These are phyloP conservation scores for Periophthalmus magnuspinnatus DNA, from an alignment of 2,797 vertebrate genomes.

Conservation along the genomic window DNA sequence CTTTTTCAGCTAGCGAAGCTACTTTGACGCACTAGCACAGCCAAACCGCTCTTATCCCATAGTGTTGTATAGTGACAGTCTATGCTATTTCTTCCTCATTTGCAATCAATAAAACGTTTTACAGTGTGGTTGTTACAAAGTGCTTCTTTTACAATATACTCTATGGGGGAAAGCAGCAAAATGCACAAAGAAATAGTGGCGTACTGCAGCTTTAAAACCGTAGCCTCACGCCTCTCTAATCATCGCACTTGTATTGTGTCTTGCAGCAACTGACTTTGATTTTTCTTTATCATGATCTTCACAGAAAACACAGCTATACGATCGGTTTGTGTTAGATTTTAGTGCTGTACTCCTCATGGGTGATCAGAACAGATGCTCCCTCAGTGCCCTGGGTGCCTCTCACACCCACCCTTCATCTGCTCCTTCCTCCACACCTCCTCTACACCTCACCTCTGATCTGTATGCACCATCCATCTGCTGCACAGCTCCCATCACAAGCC, in stretches of 20 bases:
- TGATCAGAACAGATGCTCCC: conserved; percentile 71
- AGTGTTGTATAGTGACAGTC: too few species aligned
- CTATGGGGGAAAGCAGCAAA: conserved; percentile 18
- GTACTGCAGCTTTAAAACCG: neutral
- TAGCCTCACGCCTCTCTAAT: neutral
- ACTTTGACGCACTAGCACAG: too few species aligned
- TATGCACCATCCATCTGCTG: conserved; percentile 67
- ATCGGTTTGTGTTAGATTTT: conserved; percentile 19
- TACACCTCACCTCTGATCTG: conserved; percentile 67
- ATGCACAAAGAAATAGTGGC: too few species aligned
- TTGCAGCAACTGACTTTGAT: neutral
- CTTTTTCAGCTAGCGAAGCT: too few species aligned
- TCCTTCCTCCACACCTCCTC: conserved; percentile 64
- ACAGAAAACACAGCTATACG: neutral
- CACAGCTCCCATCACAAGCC: conserved; percentile 34
- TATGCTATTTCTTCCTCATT: neutral
- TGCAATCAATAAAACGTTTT: conserved; percentile 17
- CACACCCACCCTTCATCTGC: conserved; percentile 74
- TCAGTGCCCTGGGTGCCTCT: conserved; percentile 46
- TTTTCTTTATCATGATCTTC: neutral
- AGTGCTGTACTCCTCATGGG: conserved; percentile 29
- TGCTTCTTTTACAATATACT: conserved; percentile 8
- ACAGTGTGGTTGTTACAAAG: too few species aligned
- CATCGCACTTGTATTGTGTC: neutral
- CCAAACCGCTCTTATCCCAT: too few species aligned